phyloP scores from a whole-genome alignment of 2,113 vertebrate species.

The Apodemus sylvaticus region DNA sequence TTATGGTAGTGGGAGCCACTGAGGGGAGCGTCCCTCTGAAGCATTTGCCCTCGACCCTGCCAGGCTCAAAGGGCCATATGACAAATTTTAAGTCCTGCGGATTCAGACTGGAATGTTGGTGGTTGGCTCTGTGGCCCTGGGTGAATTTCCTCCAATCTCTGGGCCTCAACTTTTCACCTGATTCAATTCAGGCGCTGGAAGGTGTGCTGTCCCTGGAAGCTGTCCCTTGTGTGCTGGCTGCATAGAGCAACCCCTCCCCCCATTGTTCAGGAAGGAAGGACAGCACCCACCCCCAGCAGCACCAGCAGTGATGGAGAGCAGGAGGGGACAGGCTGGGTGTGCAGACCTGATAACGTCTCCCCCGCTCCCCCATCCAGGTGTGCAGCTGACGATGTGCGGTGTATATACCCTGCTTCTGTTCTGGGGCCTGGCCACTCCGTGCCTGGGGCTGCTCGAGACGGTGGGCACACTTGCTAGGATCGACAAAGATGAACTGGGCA shows the following conservation, averaged over 20 bases:
- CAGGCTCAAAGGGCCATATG: neutral
- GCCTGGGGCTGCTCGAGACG: constrained; percentile 56
- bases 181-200: neutral
- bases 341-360: accelerated
- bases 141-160: neutral
- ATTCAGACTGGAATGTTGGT: neutral
- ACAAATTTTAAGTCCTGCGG: neutral
- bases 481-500: constrained; percentile 51
- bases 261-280: neutral
- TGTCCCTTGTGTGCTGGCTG: neutral
- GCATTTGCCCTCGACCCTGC: neutral
- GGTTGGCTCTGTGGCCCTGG: neutral
- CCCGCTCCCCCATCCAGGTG: constrained; percentile 31
- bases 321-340: neutral
- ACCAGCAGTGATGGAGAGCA: no score
- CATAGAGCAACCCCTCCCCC: neutral
- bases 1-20: neutral
- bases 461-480: neutral
- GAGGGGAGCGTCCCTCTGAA: neutral
- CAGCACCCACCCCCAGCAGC: no score
- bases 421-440: constrained; percentile 71
- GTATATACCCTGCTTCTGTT: constrained; percentile 70
- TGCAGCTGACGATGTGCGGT: neutral
- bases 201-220: neutral
- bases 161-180: neutral